A percentile compares a stretch with the other conserved stretches of the same genome.
phyloP scores from a whole-genome alignment of 1,140 invertebrate species.

The Drosophila setifemur region DNA sequence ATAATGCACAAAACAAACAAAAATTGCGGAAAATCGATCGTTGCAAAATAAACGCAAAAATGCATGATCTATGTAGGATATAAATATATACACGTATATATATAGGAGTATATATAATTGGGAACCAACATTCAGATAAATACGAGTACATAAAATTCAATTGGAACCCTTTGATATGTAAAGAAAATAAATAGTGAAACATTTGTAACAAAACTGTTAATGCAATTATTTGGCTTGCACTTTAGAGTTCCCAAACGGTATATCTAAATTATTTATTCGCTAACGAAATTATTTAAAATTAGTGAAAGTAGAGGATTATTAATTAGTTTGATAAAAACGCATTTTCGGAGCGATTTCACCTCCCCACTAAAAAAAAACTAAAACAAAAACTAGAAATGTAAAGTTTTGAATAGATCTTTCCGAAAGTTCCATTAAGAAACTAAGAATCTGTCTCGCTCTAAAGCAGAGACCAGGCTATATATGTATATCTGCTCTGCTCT shows the following conservation, averaged over 20 bases:
- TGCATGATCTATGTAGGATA: too few species aligned
- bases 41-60: too few species aligned
- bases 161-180: background rate
- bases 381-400: background rate
- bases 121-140: too few species aligned
- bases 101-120: too few species aligned
- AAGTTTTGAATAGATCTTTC: constrained; percentile 3
- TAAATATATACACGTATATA: too few species aligned
- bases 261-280: constrained; percentile 33
- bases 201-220: constrained; percentile 14
- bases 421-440: constrained; percentile 10
- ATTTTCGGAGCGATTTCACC: background rate
- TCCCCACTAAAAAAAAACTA: too few species aligned
- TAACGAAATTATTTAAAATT: constrained; percentile 26
- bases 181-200: background rate
- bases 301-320: constrained; percentile 10
- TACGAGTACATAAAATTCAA: background rate
- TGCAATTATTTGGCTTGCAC: constrained; percentile 10
- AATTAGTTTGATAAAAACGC: constrained; percentile 6
- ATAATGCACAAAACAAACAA: background rate
- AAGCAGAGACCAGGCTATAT: background rate
- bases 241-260: constrained; percentile 12
- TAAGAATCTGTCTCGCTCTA: constrained; percentile 28
- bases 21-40: too few species aligned
- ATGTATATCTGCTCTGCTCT: constrained; percentile 36